Percentiles rank a stretch among this genome's conserved stretches.
Evolutionary conservation across 1,140 invertebrate species (phyloP).

Genomic region (Heliothis subflexa): DNA sequence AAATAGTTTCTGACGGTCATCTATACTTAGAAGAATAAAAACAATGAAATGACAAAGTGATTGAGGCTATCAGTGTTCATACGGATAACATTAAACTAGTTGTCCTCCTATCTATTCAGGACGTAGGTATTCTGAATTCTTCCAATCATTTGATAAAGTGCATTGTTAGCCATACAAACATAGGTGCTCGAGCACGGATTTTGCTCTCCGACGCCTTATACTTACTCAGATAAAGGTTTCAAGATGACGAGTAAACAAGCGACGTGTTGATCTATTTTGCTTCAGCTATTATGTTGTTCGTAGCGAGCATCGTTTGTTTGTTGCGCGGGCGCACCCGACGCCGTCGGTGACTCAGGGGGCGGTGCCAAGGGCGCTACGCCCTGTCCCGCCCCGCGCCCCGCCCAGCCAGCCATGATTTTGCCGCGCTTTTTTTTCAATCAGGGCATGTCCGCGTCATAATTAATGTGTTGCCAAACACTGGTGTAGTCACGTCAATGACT

Average conservation of each 20-base stretch:
- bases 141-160: too few relatives aligned
- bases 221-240: neutral
- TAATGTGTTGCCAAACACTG: constrained; percentile 82
- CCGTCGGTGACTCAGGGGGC: constrained; percentile 78
- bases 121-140: neutral
- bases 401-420: constrained; percentile 80
- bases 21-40: neutral
- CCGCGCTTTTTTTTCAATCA: constrained; percentile 82
- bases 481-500: constrained; percentile 69
- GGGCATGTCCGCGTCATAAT: constrained; percentile 70
- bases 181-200: too few relatives aligned
- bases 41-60: neutral
- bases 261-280: constrained; percentile 13
- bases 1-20: neutral
- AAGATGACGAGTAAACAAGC: constrained; percentile 14
- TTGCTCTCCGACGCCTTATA: neutral
- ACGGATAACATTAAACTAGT: constrained; percentile 5
- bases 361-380: constrained; percentile 83
- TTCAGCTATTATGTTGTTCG: constrained; percentile 31
- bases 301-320: constrained; percentile 42
- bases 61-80: neutral
- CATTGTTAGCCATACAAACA: neutral
- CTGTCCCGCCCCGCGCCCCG: constrained; percentile 76
- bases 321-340: constrained; percentile 61
- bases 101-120: constrained; percentile 15